Evolutionary conservation across 2,797 vertebrate species (phyloP).

Genomic region (Rhinatrema bivittatum): DNA sequence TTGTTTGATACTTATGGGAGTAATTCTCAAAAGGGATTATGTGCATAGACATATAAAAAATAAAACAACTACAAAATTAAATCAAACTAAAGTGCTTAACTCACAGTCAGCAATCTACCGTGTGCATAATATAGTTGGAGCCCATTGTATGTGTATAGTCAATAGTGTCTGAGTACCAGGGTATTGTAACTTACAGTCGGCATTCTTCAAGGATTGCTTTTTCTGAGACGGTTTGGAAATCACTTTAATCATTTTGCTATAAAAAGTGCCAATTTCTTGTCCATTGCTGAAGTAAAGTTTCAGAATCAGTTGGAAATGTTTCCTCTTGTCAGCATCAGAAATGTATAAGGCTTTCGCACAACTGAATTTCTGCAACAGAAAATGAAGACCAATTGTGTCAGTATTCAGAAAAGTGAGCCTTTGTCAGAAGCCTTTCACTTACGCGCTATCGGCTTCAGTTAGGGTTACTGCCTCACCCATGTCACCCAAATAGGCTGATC

Average conservation of each 20-base stretch:
- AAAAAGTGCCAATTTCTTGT: slow-evolving; percentile 83
- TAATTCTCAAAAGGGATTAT: no score
- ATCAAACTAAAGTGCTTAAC: no score
- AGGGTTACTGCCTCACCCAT: neutral
- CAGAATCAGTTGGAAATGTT: slow-evolving; percentile 84
- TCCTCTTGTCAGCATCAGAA: slow-evolving; percentile 89
- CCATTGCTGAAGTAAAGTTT: slow-evolving; percentile 74
- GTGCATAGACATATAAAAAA: no score
- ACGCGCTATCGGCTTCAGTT: neutral
- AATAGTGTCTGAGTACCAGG: no score
- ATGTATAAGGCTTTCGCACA: slow-evolving; percentile 90
- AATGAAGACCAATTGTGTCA: neutral
- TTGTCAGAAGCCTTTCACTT: neutral
- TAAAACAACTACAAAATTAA: no score
- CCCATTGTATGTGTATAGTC: no score
- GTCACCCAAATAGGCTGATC: no score
- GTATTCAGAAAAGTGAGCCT: neutral
- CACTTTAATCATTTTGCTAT: slow-evolving; percentile 89
- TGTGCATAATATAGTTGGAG: no score
- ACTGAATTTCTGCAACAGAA: slow-evolving; percentile 66
- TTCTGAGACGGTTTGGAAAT: slow-evolving; percentile 97
- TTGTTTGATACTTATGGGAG: no score
- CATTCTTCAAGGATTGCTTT: slow-evolving; percentile 94
- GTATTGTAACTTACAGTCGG: slow-evolving; percentile 84
- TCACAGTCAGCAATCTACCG: no score